Conservation (phyloP, 2,888 invertebrate species). For the Pandemis heparana region DNA sequence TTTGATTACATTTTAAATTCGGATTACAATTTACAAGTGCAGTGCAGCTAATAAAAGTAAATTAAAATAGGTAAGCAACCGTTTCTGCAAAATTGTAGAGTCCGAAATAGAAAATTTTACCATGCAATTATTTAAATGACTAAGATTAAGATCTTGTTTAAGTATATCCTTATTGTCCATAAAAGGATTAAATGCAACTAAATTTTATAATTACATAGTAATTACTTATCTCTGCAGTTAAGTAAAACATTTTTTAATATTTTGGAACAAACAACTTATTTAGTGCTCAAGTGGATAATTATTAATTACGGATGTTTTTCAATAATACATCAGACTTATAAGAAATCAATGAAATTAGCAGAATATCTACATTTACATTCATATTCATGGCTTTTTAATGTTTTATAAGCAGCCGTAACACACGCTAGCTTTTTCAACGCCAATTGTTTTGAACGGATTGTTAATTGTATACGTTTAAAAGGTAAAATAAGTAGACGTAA, state of each 20-base stretch:
- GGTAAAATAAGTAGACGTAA: conserved; percentile 53
- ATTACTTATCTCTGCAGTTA: not conserved
- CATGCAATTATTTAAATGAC: too few relatives aligned
- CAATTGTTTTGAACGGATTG: conserved; percentile 44
- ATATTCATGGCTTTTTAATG: not conserved
- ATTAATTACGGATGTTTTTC: too few relatives aligned
- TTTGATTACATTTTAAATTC: too few relatives aligned
- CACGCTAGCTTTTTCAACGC: not conserved
- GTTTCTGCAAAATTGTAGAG: not conserved
- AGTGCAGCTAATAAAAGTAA: too few relatives aligned
- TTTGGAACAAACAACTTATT: too few relatives aligned
- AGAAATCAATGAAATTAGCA: not conserved
- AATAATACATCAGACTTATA: not conserved
- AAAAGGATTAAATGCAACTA: too few relatives aligned
- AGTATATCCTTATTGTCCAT: not conserved
- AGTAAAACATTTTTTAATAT: too few relatives aligned
- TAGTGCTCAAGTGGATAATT: too few relatives aligned
- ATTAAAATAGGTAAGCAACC: too few relatives aligned
- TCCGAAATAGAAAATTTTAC: too few relatives aligned
- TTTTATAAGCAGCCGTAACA: not conserved
- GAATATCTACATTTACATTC: not conserved
- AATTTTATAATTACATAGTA: not conserved
- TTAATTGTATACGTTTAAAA: conserved; percentile 55
- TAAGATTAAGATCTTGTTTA: not conserved
- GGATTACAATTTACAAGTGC: too few relatives aligned